These are phyloP conservation scores for Hemiscyllium ocellatum DNA, from an alignment of 2,113 vertebrate genomes.

Conservation along the genomic window DNA sequence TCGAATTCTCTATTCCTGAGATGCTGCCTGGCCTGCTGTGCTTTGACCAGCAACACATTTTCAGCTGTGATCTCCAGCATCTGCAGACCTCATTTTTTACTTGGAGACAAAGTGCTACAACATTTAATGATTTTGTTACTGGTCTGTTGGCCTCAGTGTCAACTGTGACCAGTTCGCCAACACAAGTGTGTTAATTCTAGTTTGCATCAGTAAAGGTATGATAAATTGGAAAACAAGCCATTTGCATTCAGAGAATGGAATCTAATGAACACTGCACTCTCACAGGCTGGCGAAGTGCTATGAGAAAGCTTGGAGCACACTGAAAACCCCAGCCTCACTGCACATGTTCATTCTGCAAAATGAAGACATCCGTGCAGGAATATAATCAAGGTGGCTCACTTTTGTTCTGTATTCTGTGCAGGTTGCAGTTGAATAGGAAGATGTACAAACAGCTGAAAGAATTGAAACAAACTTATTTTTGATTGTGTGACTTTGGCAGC, in stretches of 20 bases:
- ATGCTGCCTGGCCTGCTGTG: no score
- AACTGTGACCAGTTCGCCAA: not conserved
- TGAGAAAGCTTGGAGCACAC: not conserved
- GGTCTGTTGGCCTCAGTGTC: slow-evolving; percentile 7
- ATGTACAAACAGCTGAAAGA: not conserved
- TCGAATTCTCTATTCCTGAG: no score
- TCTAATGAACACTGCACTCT: not conserved
- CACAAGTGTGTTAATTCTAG: not conserved
- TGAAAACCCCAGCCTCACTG: not conserved
- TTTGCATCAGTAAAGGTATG: not conserved
- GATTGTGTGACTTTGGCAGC: not conserved
- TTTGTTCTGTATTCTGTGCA: not conserved
- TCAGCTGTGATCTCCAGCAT: no score
- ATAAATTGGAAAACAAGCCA: slow-evolving; percentile 18
- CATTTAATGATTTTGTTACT: not conserved
- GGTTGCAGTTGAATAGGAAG: not conserved
- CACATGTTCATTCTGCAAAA: not conserved
- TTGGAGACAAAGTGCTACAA: no score
- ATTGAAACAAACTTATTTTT: not conserved
- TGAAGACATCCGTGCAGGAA: not conserved
- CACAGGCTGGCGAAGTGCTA: not conserved
- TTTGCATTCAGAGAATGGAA: slow-evolving; percentile 34
- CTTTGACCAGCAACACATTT: no score
- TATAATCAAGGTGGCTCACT: not conserved
- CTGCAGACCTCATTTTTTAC: no score